Base-by-base conservation (phyloP, 2,888 invertebrate species). In the Heteromurus nitidus region DNA sequence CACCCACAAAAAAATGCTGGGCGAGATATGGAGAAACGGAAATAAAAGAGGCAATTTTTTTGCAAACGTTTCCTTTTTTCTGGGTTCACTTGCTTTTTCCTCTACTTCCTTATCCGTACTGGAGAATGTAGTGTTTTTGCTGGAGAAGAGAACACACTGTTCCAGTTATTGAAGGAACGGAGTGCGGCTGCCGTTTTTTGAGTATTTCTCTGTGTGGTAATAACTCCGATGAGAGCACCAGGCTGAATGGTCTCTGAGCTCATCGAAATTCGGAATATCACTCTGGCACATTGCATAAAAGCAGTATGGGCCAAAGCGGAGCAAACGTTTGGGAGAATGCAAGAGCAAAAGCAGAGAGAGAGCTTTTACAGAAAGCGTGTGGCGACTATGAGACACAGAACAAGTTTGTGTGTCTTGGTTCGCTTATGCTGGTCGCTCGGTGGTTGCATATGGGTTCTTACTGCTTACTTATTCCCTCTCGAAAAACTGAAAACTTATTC, bases 211-310 rank as follows among this genome's bases (percentile, higher is more conserved):
- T 55, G 28, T 60, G 30, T 76, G 24, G 68, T 68, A 77, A 77
- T 77, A 77, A 70, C 77, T 70, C 77, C 77, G 77, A 70, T 53
- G 77, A 77, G 70, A 70, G 77, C 70, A 62, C 60, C 62, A 70
- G 26, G 69, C 77, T 77, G 77, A 77, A 77, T 77, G 77, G 77
- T 77, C 77, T 77, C 77, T 53, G 77, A 70, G 77, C 77, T 77
- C 77, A 77, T 77, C 77, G 77, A 70, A 77, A 77, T 77, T 77
- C 77, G 77, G 77, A 30, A 77, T 77, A 77, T 77, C 47, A 70
- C 53, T 70, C 68, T 58, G 31, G 36, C 68, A 58, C 58, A 55
- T 26, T 55, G 70, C 70, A 70, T 31, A 47, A 22, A 22, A 68
- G 26, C 28, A 30, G 11, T 20, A 18, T 22, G n/a, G 50, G 50